Evolutionary conservation across 1,140 invertebrate species (phyloP).

Genomic region (Tyrophagus putrescentiae): DNA sequence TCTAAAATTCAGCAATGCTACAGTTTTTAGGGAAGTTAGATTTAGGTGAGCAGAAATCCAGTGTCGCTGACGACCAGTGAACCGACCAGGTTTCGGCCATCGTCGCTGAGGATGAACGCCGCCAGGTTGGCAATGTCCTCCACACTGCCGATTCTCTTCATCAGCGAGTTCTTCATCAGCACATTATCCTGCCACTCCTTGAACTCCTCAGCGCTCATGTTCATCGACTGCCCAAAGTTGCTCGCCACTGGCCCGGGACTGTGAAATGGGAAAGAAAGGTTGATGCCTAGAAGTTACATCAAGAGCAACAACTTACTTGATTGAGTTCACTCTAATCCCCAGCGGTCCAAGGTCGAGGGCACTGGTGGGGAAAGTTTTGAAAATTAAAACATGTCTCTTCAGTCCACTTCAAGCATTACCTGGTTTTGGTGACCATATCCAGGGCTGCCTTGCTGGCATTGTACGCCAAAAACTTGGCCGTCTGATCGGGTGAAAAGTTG

Average conservation of each 20-base stretch:
- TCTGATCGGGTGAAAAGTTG: neutral
- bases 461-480: neutral
- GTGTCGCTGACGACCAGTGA: conserved; percentile 63
- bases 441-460: neutral
- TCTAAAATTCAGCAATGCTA: no score
- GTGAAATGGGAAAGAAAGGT: neutral
- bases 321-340: neutral
- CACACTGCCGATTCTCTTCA: conserved; percentile 39
- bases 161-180: neutral
- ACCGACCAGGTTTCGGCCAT: conserved; percentile 66
- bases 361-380: no score
- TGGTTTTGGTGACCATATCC: conserved; percentile 8
- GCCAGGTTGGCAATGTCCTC: conserved; percentile 63
- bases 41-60: conserved; percentile 40
- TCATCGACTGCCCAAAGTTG: neutral
- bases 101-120: conserved; percentile 61
- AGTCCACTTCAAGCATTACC: no score
- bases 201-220: neutral
- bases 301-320: neutral
- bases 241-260: conserved; percentile 5
- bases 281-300: neutral
- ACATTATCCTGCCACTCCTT: neutral
- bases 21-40: no score
- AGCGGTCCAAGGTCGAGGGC: neutral
- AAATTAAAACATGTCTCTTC: no score